These are phyloP conservation scores for Aromia moschata DNA, from an alignment of 2,888 invertebrate genomes.

Conservation along the genomic window DNA sequence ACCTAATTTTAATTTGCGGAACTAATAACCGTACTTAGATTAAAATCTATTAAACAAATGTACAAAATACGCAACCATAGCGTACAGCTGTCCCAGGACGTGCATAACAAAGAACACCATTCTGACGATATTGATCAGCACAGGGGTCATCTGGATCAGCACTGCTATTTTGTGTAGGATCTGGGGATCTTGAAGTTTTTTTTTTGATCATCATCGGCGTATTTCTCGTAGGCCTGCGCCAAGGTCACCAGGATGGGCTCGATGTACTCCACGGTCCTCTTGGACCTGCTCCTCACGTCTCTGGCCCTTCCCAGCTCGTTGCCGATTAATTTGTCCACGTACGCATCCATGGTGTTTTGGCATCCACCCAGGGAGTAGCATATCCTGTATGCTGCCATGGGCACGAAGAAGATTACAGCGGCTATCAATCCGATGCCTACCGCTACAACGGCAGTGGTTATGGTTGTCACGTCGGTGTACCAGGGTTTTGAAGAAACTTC, in stretches of 20 bases:
- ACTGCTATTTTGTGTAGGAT: slow-evolving; percentile 54
- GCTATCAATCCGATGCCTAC: slow-evolving; percentile 49
- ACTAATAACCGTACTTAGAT: too few species aligned
- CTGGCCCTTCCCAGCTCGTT: slow-evolving; percentile 28
- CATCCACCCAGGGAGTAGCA: slow-evolving; percentile 58
- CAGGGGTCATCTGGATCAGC: slow-evolving; percentile 53
- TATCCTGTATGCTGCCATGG: slow-evolving; percentile 54
- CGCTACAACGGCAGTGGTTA: slow-evolving; percentile 47
- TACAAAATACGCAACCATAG: slow-evolving; percentile 29
- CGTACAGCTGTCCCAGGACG: slow-evolving; percentile 39
- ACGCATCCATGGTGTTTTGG: slow-evolving; percentile 50
- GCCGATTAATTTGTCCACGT: slow-evolving; percentile 50
- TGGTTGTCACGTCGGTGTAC: slow-evolving; percentile 36
- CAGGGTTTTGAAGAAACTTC: slow-evolving; percentile 18
- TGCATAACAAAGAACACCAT: slow-evolving; percentile 49
- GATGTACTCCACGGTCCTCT: slow-evolving; percentile 54
- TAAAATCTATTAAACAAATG: slow-evolving; percentile 28
- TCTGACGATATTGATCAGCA: slow-evolving; percentile 51
- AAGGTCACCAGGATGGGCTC: slow-evolving; percentile 56
- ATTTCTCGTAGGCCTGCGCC: slow-evolving; percentile 57
- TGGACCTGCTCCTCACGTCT: slow-evolving; percentile 37
- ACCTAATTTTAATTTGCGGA: too few species aligned
- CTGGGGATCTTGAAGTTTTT: slow-evolving; percentile 53
- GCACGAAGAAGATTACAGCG: slow-evolving; percentile 50
- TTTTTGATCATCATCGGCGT: slow-evolving; percentile 53